Conservation (phyloP, 2,888 invertebrate species). For the Coelopa pilipes region DNA sequence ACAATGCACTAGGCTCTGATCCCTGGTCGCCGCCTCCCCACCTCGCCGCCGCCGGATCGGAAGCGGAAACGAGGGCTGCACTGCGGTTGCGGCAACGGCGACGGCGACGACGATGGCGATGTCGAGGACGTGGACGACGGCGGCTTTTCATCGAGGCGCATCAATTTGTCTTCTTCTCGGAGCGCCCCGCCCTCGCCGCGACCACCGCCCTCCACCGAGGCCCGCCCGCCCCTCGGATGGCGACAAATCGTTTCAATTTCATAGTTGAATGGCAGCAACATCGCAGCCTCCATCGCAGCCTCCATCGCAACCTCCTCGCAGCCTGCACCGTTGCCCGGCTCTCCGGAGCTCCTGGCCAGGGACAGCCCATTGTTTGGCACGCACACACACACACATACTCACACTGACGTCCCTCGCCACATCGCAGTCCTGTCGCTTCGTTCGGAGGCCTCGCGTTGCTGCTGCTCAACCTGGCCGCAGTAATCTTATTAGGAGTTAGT, state of each 20-base stretch:
- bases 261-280: conserved; percentile 54
- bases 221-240: conserved; percentile 17
- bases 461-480: conserved; percentile 56
- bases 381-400: neutral
- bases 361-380: neutral
- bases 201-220: conserved; percentile 1
- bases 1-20: conserved; percentile 13
- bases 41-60: neutral
- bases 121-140: neutral
- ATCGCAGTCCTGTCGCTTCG: neutral
- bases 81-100: neutral
- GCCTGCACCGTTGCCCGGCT: neutral
- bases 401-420: too few relatives aligned
- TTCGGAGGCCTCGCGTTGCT: conserved; percentile 5
- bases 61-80: too few relatives aligned
- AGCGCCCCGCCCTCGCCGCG: too few relatives aligned
- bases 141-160: conserved; percentile 23
- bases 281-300: too few relatives aligned
- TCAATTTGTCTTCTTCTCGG: conserved; percentile 29
- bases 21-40: neutral
- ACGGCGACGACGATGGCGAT: too few relatives aligned
- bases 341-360: too few relatives aligned
- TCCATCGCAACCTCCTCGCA: conserved; percentile 29
- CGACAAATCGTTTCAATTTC: conserved; percentile 62
- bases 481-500: conserved; percentile 68